These are phyloP conservation scores for Triplophysa yarkandensis DNA, from an alignment of 2,797 vertebrate species.

Conservation along the genomic window DNA sequence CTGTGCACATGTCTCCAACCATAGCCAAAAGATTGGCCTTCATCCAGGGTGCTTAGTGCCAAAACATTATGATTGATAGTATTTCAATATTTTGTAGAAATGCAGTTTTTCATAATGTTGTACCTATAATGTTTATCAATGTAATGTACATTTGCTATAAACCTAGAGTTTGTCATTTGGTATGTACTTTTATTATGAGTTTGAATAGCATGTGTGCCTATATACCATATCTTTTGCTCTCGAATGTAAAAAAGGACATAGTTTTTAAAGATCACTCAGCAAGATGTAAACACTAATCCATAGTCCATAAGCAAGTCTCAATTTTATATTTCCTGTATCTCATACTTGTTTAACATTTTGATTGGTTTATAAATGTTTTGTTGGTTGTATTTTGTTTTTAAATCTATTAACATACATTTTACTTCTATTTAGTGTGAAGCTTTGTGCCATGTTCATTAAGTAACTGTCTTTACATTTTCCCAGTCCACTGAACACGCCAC, in stretches of 20 bases:
- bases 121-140: background rate
- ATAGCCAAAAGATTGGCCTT: slow-evolving; percentile 21
- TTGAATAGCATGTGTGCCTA: background rate
- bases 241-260: too few relatives aligned
- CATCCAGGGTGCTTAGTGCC: background rate
- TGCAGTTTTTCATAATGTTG: background rate
- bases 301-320: too few relatives aligned
- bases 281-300: too few relatives aligned
- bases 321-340: too few relatives aligned
- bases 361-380: too few relatives aligned
- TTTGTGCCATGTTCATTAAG: background rate
- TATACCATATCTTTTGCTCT: too few relatives aligned
- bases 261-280: too few relatives aligned
- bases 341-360: too few relatives aligned
- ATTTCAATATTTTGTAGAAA: background rate
- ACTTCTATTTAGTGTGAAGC: background rate
- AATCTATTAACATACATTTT: background rate
- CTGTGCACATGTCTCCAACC: slow-evolving; percentile 32
- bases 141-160: background rate
- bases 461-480: slow-evolving; percentile 2
- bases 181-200: too few relatives aligned
- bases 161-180: background rate
- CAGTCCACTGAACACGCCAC: slow-evolving; percentile 86
- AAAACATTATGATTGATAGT: background rate
- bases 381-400: too few relatives aligned